A percentile compares a stretch with the other conserved stretches of the same genome.
Evolutionary conservation across 1,140 invertebrate genomes (phyloP).

Genomic region (Zaprionus gabonicus): DNA sequence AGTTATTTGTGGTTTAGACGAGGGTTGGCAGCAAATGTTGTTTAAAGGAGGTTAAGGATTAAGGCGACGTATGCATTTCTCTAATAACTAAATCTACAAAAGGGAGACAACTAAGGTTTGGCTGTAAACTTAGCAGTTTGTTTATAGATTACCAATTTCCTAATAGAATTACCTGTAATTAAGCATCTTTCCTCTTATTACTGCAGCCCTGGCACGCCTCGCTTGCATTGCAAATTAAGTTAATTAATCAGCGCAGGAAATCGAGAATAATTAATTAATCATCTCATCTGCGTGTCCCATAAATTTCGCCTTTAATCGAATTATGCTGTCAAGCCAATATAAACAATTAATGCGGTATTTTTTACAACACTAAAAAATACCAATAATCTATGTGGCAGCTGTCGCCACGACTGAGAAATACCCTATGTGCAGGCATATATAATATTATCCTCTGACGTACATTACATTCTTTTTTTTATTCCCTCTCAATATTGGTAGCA

Average conservation of each 20-base stretch:
- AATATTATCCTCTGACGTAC: not conserved
- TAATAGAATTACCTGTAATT: no score
- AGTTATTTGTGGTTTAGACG: slow-evolving; percentile 25
- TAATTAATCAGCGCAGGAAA: not conserved
- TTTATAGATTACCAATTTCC: no score
- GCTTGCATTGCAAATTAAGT: slow-evolving; percentile 1
- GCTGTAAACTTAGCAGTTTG: no score
- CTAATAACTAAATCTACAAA: not conserved
- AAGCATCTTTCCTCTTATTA: not conserved
- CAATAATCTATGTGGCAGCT: not conserved
- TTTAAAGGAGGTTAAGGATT: not conserved
- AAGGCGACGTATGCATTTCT: not conserved
- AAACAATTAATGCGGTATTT: slow-evolving; percentile 12
- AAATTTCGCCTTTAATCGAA: slow-evolving; percentile 58
- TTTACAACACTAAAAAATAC: slow-evolving; percentile 1
- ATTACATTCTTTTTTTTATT: not conserved
- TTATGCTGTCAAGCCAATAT: slow-evolving; percentile 35
- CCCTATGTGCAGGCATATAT: not conserved
- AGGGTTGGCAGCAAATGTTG: not conserved
- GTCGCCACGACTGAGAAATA: not conserved
- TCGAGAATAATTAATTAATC: slow-evolving; percentile 14
- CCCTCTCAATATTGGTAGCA: slow-evolving; percentile 5
- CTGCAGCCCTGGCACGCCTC: not conserved
- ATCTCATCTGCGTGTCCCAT: slow-evolving; percentile 8
- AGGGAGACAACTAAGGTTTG: not conserved